phyloP scores from a whole-genome alignment of 2,113 vertebrate genomes.

The Bubalus kerabau region DNA sequence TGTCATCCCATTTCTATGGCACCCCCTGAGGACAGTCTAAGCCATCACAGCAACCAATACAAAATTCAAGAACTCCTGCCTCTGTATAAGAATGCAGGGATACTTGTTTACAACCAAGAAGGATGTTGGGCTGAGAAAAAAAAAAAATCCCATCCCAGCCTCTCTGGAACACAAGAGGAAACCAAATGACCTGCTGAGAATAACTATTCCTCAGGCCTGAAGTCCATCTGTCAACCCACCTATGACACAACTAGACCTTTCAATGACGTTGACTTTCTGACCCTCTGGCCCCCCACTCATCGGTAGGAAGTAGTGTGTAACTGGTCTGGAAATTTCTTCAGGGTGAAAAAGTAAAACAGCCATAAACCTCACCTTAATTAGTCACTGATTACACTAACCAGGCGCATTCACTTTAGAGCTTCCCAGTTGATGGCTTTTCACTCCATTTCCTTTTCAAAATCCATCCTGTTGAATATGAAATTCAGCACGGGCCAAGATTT shows the following conservation, averaged over 20 bases:
- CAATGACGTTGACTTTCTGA: background rate
- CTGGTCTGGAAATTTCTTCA: slow-evolving; percentile 41
- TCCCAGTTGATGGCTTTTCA: slow-evolving; percentile 53
- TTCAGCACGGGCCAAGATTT: slow-evolving; percentile 25
- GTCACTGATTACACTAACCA: slow-evolving; percentile 66
- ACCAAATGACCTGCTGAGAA: background rate
- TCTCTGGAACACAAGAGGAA: slow-evolving; percentile 13
- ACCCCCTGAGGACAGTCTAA: background rate
- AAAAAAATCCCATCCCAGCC: background rate
- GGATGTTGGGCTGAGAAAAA: background rate
- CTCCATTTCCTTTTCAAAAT: slow-evolving; percentile 65
- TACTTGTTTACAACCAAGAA: background rate
- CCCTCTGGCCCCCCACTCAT: background rate
- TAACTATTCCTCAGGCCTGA: slow-evolving; percentile 17
- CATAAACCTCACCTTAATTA: slow-evolving; percentile 57
- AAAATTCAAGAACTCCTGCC: background rate
- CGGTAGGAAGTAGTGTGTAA: background rate
- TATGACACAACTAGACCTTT: background rate
- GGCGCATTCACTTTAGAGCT: slow-evolving; percentile 58
- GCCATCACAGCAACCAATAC: background rate
- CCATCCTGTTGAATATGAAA: slow-evolving; percentile 51
- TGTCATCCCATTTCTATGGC: background rate
- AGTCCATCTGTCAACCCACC: background rate
- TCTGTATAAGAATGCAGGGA: background rate
- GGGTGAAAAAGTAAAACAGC: slow-evolving; percentile 13